These are phyloP conservation scores for Rana temporaria DNA, from an alignment of 2,113 vertebrate genomes.

Conservation along the genomic window DNA sequence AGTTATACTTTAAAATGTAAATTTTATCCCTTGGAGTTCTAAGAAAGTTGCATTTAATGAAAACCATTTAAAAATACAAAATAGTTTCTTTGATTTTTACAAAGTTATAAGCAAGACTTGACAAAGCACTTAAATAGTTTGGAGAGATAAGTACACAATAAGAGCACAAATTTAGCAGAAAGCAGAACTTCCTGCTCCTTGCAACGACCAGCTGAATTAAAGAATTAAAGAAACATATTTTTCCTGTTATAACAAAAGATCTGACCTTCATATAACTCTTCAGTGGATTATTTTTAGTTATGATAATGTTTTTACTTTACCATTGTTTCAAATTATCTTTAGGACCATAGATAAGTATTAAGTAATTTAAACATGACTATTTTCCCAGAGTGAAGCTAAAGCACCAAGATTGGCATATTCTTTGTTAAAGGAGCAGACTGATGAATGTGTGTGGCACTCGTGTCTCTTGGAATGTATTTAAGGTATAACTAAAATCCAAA, in stretches of 20 bases:
- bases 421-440: no score
- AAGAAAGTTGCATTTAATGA: neutral
- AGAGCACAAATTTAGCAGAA: neutral
- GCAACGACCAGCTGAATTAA: neutral
- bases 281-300: slow-evolving; percentile 4
- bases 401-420: no score
- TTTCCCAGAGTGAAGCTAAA: neutral
- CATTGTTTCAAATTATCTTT: neutral
- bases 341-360: neutral
- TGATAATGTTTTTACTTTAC: slow-evolving; percentile 8
- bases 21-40: no score
- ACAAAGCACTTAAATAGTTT: neutral
- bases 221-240: slow-evolving; percentile 22
- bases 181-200: neutral
- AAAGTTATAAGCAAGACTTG: neutral
- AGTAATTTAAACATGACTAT: neutral
- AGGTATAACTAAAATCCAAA: no score
- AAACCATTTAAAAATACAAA: neutral
- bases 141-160: neutral
- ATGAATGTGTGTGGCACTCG: no score
- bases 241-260: slow-evolving; percentile 39
- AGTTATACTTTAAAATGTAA: no score
- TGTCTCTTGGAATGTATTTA: no score
- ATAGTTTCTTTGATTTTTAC: no score
- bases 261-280: slow-evolving; percentile 16